A percentile compares a stretch with the other conserved stretches of the same genome.
phyloP scores from a whole-genome alignment of 2,797 vertebrate species.

The Oreochromis mossambicus region DNA sequence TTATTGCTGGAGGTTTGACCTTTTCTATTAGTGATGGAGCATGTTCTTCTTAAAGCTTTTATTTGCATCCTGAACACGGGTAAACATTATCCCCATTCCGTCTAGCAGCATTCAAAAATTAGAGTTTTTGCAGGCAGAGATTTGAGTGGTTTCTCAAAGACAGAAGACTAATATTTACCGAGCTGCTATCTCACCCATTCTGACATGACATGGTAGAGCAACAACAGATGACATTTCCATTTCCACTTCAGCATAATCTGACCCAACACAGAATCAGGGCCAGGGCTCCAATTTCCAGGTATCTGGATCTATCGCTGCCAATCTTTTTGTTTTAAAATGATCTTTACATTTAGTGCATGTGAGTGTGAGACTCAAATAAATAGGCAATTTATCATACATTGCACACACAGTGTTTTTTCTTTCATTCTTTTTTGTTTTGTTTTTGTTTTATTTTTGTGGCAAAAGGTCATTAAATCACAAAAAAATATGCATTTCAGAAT shows the following conservation, averaged over 20 bases:
- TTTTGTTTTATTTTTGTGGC: conserved; percentile 15
- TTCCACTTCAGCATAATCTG: conserved; percentile 14
- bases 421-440: background rate
- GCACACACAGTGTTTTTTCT: background rate
- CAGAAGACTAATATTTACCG: conserved; percentile 13
- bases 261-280: conserved; percentile 17
- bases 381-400: conserved; percentile 6
- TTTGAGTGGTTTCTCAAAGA: conserved; percentile 16
- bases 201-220: conserved; percentile 7
- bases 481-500: conserved; percentile 42
- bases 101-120: background rate
- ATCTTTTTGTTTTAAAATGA: conserved; percentile 27
- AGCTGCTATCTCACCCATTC: background rate
- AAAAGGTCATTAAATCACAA: conserved; percentile 33
- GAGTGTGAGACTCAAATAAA: conserved; percentile 14
- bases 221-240: conserved; percentile 37
- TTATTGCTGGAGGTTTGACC: conserved; percentile 61
- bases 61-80: conserved; percentile 28
- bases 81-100: conserved; percentile 19
- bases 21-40: conserved; percentile 35
- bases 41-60: conserved; percentile 5
- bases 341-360: conserved; percentile 34
- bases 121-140: background rate
- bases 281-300: conserved; percentile 21
- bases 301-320: background rate